These are phyloP conservation scores for Poeciliopsis turrubarensis DNA, from an alignment of 2,113 vertebrate species.

Conservation along the genomic window DNA sequence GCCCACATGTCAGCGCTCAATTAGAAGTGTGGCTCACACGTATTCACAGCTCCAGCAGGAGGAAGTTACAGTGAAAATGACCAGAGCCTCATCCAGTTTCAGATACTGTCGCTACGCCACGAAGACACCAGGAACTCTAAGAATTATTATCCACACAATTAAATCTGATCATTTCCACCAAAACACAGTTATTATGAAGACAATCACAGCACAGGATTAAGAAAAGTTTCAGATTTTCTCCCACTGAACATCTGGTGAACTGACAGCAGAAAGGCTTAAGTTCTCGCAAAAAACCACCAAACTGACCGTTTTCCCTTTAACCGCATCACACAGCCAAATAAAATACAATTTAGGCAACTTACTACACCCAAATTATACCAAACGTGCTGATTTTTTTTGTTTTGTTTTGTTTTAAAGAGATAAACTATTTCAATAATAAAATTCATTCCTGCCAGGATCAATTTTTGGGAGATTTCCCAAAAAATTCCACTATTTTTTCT, in stretches of 20 bases:
- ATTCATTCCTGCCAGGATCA: not conserved
- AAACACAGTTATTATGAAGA: not conserved
- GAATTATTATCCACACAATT: not conserved
- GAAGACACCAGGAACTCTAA: slow-evolving; percentile 4
- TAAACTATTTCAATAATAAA: not conserved
- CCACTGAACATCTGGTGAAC: not conserved
- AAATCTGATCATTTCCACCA: not conserved
- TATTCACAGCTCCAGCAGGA: slow-evolving; percentile 36
- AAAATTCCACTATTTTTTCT: not conserved
- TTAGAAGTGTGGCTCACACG: slow-evolving; percentile 44
- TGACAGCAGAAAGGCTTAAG: not conserved
- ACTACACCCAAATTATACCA: no score
- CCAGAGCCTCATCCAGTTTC: slow-evolving; percentile 23
- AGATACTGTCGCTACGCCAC: slow-evolving; percentile 32
- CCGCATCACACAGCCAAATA: not conserved
- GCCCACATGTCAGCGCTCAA: slow-evolving; percentile 54
- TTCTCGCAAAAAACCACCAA: no score
- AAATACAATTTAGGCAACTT: not conserved
- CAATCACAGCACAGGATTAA: not conserved
- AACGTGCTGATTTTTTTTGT: no score
- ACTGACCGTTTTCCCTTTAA: no score
- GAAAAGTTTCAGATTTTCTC: not conserved
- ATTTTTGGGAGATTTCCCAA: not conserved
- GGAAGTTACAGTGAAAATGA: slow-evolving; percentile 35
- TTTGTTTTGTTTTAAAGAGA: not conserved